Conservation (phyloP, 2,113 vertebrate genomes). For the Eulacestoma nigropectus region DNA sequence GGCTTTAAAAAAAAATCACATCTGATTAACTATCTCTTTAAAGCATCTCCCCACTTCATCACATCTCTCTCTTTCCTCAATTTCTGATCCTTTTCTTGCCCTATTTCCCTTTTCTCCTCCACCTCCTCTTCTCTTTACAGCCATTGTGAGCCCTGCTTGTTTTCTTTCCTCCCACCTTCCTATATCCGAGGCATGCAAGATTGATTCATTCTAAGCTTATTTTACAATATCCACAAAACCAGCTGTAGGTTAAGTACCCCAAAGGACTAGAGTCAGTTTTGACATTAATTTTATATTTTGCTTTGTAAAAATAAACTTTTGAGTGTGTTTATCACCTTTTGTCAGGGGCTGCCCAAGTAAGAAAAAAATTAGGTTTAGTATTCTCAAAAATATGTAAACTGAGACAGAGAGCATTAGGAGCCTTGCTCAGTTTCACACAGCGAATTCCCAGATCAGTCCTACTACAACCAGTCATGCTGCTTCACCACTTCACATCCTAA, state of each 20-base stretch:
- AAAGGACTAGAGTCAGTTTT: background rate
- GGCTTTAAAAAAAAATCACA: background rate
- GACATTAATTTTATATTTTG: background rate
- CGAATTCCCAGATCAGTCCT: background rate
- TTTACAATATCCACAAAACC: background rate
- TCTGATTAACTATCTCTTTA: background rate
- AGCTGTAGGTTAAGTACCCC: background rate
- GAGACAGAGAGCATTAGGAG: background rate
- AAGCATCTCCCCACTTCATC: background rate
- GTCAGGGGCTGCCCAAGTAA: background rate
- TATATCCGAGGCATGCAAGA: background rate
- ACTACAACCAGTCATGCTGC: background rate
- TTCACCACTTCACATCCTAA: background rate
- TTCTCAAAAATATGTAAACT: constrained; percentile 1
- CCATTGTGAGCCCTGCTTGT: background rate
- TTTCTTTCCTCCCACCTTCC: background rate
- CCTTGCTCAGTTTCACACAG: background rate
- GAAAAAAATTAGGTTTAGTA: background rate
- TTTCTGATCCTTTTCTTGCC: background rate
- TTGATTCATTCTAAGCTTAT: background rate
- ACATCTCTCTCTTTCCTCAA: background rate
- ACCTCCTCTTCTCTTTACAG: background rate
- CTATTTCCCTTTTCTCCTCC: background rate
- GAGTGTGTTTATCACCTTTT: background rate
- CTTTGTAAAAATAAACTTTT: background rate